phyloP scores from a whole-genome alignment of 2,113 vertebrate genomes.

The Cebus imitator region DNA sequence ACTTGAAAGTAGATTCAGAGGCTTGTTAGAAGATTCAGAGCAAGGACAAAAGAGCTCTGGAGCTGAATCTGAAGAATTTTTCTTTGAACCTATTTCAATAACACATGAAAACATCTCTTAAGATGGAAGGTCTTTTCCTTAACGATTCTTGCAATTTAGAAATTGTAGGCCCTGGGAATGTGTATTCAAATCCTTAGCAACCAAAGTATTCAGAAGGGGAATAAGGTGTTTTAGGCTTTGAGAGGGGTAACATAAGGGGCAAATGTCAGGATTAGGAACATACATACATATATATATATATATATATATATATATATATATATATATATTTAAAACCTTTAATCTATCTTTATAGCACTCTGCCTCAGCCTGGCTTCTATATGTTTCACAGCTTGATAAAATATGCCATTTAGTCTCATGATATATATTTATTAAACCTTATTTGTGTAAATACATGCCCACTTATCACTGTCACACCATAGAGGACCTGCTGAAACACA shows the following conservation, averaged over 20 bases:
- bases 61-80: slow-evolving; percentile 8
- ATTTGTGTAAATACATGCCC: not conserved
- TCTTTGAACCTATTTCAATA: slow-evolving; percentile 46
- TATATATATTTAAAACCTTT: not conserved
- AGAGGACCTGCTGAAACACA: slow-evolving; percentile 15
- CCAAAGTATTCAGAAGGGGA: slow-evolving; percentile 5
- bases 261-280: not conserved
- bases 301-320: too few relatives aligned
- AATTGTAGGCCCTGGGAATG: not conserved
- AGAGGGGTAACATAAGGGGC: not conserved
- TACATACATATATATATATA: too few relatives aligned
- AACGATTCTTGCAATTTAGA: slow-evolving; percentile 24
- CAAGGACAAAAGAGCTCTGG: not conserved
- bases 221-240: not conserved
- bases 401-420: not conserved
- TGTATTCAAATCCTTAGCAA: slow-evolving; percentile 29
- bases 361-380: not conserved
- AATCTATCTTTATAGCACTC: not conserved
- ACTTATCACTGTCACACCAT: not conserved
- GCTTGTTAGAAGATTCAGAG: not conserved
- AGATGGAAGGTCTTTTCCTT: slow-evolving; percentile 5
- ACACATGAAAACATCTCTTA: slow-evolving; percentile 34
- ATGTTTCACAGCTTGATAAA: not conserved
- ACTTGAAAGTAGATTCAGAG: not conserved
- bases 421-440: slow-evolving; percentile 35